These are phyloP conservation scores for Phalacrocorax aristotelis DNA, from an alignment of 2,113 vertebrate genomes.

Conservation along the genomic window DNA sequence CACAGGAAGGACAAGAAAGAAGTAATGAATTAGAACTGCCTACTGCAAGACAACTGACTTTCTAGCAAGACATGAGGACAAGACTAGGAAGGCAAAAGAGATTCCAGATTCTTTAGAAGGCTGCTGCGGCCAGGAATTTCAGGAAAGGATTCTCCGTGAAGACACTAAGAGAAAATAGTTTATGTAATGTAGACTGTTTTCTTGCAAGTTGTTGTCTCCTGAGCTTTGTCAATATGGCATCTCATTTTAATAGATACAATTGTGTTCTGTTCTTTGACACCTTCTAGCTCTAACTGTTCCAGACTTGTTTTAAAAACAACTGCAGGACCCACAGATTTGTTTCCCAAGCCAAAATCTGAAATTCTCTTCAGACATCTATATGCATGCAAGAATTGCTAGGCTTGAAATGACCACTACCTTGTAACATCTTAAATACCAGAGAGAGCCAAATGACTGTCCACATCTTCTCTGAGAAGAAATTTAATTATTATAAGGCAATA, in stretches of 20 bases:
- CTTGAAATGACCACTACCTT: background rate
- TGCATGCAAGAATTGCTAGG: background rate
- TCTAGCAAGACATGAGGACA: background rate
- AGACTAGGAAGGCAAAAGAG: background rate
- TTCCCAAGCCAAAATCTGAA: background rate
- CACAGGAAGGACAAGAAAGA: background rate
- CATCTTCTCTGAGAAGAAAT: background rate
- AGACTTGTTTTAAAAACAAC: background rate
- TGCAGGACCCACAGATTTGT: background rate
- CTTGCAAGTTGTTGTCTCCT: background rate
- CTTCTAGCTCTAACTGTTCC: background rate
- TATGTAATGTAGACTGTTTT: background rate
- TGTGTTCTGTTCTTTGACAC: background rate
- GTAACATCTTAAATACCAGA: background rate
- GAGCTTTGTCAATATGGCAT: background rate
- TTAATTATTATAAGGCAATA: background rate
- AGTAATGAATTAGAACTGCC: background rate
- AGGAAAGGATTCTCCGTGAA: background rate
- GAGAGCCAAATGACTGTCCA: background rate
- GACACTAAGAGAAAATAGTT: background rate
- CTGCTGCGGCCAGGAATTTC: background rate
- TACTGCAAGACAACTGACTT: background rate
- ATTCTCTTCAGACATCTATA: background rate
- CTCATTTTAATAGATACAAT: background rate
- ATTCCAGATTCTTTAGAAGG: background rate